A percentile compares a stretch with the other conserved stretches of the same genome.
Conservation (phyloP, 2,888 invertebrate genomes). For the Ypsolopha sequella region DNA sequence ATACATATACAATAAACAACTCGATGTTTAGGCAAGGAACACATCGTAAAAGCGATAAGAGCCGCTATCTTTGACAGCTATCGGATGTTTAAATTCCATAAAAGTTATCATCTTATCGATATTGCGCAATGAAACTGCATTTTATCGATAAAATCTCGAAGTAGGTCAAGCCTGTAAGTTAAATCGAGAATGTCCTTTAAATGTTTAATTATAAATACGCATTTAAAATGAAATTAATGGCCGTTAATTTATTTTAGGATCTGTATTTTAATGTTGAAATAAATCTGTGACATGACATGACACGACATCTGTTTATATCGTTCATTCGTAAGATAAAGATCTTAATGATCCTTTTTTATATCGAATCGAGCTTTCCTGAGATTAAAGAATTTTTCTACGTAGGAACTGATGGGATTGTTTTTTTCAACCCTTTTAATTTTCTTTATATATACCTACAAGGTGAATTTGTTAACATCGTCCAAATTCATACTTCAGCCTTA, state of each 20-base stretch:
- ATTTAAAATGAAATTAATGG: background rate
- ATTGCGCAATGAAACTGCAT: too few species aligned
- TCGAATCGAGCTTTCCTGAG: too few species aligned
- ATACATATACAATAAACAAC: background rate
- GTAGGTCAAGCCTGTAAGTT: background rate
- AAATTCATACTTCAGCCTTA: too few species aligned
- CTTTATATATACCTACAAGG: too few species aligned
- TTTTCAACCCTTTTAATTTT: too few species aligned
- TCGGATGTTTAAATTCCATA: conserved; percentile 23
- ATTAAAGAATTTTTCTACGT: too few species aligned
- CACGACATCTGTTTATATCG: background rate
- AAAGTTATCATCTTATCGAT: conserved; percentile 8
- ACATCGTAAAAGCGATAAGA: conserved; percentile 13
- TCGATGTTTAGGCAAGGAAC: background rate
- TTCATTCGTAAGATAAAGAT: too few species aligned
- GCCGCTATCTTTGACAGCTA: conserved; percentile 19
- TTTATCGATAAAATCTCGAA: background rate
- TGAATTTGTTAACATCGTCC: too few species aligned
- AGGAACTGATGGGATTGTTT: too few species aligned
- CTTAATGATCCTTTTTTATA: too few species aligned
- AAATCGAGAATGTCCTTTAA: background rate
- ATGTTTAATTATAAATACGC: background rate
- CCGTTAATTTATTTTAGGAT: background rate
- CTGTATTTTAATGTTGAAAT: too few species aligned
- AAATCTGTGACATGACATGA: background rate